Base-by-base conservation (phyloP, 37 sponge, comb jelly and placozoan species). In the Crambe crambe region DNA sequence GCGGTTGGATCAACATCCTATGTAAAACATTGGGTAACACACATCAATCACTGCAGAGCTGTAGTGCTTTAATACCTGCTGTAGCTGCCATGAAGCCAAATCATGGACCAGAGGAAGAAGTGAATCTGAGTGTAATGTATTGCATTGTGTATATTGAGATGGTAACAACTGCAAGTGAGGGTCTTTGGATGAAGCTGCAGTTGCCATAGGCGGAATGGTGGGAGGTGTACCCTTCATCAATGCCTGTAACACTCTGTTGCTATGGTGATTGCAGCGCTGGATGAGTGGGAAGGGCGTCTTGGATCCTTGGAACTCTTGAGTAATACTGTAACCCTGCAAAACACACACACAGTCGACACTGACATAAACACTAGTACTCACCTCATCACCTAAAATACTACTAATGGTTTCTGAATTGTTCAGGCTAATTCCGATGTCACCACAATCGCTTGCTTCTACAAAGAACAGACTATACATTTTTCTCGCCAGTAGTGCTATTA, bases 181-280 rank as follows among this genome's bases (percentile, higher is more conserved):
- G 34, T 30, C 9, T 31, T 26, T 31, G 15, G 66, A 2, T 32
- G 51, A 34, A 22, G 21, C 31, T 76, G 54, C 54, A 61, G 42
- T 6, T 56, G 42, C 17, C 26, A 2, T 23, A 4, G 9, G 77
- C 3, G 51, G 17, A 17, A 42, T 21, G 32, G 32, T 15, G 42
- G 32, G 15, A 10, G 15, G 10, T 61, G 62, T 59, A n/a, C 38
- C 47, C 59, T 73, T 15, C 34, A 22, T 35, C 17, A 91, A 31
- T 25, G 89, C 93, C 32, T 82, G 58, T 3, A 92, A 82, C 0
- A 92, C 86, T 81, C 85, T 81, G 59, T 77, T 66, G 75, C 93
- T 92, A 82, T 92, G 93, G 20, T 61, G 79, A 81, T 92, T 92
- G 39, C 93, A 92, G 65, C 93, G 57, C 35, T 85, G 89, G 8